Conservation (phyloP, 1,140 invertebrate species). For the Steinernema khuongi region DNA sequence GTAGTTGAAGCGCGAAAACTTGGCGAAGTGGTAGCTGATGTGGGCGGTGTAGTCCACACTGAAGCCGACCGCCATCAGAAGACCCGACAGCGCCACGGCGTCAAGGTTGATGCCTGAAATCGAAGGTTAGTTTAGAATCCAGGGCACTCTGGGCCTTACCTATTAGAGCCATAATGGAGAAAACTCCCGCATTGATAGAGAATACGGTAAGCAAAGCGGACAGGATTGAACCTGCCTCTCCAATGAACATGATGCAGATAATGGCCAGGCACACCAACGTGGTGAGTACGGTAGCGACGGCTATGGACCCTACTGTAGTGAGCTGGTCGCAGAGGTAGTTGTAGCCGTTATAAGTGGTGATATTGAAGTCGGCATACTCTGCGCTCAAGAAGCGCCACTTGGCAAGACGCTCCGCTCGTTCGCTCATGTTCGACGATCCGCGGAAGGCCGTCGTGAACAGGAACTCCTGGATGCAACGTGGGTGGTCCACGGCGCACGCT, state of each 20-base stretch:
- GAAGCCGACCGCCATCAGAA: conserved; percentile 59
- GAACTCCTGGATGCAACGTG: background rate
- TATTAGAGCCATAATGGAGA: conserved; percentile 57
- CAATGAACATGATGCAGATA: conserved; percentile 56
- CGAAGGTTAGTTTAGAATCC: background rate
- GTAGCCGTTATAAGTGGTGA: background rate
- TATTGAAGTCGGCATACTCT: conserved; percentile 14
- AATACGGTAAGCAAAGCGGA: conserved; percentile 52
- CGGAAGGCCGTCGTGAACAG: background rate
- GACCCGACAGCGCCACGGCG: conserved; percentile 58
- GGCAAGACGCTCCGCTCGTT: background rate
- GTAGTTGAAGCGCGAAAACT: conserved; percentile 62
- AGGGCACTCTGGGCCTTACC: conserved; percentile 34
- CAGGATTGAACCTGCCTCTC: conserved; percentile 52
- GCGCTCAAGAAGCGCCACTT: background rate
- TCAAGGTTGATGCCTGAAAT: conserved; percentile 34
- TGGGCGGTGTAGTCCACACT: conserved; percentile 59
- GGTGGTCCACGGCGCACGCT: background rate
- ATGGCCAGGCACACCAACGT: conserved; percentile 55
- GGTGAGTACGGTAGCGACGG: conserved; percentile 56
- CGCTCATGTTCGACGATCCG: background rate
- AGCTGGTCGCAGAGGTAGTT: conserved; percentile 45
- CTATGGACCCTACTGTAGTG: conserved; percentile 50
- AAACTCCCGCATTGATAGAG: conserved; percentile 45
- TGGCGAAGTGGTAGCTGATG: conserved; percentile 62